Percentiles rank a stretch among this genome's conserved stretches.
Evolutionary conservation across 2,797 vertebrate genomes (phyloP).

Genomic region (Poliocrania exsul): DNA sequence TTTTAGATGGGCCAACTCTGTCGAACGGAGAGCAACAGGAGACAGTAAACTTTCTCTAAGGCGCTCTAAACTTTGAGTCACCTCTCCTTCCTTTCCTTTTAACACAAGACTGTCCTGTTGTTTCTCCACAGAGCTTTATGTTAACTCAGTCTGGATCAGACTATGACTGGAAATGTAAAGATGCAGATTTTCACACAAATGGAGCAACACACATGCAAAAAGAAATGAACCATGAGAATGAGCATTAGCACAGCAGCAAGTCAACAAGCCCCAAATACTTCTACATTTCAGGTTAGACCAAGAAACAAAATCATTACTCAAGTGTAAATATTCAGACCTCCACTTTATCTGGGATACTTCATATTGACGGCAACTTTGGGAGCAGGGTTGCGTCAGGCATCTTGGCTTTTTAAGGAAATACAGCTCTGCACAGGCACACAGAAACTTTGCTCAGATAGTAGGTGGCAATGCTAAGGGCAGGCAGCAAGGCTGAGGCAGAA

Average conservation of each 20-base stretch:
- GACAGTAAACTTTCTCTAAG: slow-evolving; percentile 76
- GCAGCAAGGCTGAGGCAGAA: not conserved
- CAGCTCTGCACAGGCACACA: not conserved
- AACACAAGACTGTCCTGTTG: slow-evolving; percentile 6
- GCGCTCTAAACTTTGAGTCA: slow-evolving; percentile 70
- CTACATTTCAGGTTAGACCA: not conserved
- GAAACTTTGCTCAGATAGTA: not conserved
- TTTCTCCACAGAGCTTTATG: slow-evolving; percentile 16
- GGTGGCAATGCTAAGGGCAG: not conserved
- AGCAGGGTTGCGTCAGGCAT: not conserved
- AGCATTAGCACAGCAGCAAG: not conserved
- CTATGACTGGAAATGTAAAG: not conserved
- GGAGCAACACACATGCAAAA: not conserved
- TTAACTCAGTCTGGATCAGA: slow-evolving; percentile 10
- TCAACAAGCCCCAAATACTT: not conserved
- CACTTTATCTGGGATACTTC: not conserved
- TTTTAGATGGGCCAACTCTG: slow-evolving; percentile 77
- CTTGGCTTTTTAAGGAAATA: not conserved
- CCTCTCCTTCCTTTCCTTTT: slow-evolving; percentile 65
- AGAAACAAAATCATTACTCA: not conserved
- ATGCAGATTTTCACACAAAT: not conserved
- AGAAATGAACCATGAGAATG: not conserved
- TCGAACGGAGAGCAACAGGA: slow-evolving; percentile 72
- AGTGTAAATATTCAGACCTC: not conserved
- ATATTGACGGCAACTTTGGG: accelerated